Conservation (phyloP, 2,888 invertebrate genomes). For the Ephialtes manifestator region DNA sequence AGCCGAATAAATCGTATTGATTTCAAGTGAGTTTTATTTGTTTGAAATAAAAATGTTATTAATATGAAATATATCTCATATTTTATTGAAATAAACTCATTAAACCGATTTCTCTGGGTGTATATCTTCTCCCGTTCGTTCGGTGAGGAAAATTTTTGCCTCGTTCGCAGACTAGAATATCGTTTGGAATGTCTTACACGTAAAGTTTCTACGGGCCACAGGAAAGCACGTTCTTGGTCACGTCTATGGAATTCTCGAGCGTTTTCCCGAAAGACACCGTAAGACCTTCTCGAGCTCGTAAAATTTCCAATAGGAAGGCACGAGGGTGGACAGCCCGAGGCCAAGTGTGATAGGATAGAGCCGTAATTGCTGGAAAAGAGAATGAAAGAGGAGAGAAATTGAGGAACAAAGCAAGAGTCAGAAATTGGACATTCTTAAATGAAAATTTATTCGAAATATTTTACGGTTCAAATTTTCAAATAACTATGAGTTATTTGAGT, state of each 20-base stretch:
- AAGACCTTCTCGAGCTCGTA: slow-evolving; percentile 28
- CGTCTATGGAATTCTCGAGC: slow-evolving; percentile 21
- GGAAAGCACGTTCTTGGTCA: slow-evolving; percentile 20
- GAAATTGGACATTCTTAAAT: no score
- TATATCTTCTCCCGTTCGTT: slow-evolving; percentile 2
- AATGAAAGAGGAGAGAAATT: slow-evolving; percentile 13
- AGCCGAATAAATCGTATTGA: no score
- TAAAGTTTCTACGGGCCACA: neutral
- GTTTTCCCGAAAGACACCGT: slow-evolving; percentile 30
- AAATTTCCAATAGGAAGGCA: slow-evolving; percentile 24
- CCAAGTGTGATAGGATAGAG: slow-evolving; percentile 19
- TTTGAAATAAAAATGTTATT: no score
- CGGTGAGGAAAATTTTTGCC: slow-evolving; percentile 5
- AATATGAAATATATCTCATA: no score
- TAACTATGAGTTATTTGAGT: no score
- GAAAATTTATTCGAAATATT: no score
- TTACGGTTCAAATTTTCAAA: no score
- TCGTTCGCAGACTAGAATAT: slow-evolving; percentile 11
- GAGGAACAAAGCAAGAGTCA: slow-evolving; percentile 20
- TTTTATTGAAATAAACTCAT: no score
- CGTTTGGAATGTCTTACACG: slow-evolving; percentile 20
- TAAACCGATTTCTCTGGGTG: neutral
- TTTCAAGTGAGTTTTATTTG: no score
- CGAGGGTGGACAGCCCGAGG: slow-evolving; percentile 9
- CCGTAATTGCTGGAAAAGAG: slow-evolving; percentile 7